A percentile compares a stretch with the other conserved stretches of the same genome.
phyloP scores from a whole-genome alignment of 1,140 invertebrate genomes.

The Drosophila hydei region DNA sequence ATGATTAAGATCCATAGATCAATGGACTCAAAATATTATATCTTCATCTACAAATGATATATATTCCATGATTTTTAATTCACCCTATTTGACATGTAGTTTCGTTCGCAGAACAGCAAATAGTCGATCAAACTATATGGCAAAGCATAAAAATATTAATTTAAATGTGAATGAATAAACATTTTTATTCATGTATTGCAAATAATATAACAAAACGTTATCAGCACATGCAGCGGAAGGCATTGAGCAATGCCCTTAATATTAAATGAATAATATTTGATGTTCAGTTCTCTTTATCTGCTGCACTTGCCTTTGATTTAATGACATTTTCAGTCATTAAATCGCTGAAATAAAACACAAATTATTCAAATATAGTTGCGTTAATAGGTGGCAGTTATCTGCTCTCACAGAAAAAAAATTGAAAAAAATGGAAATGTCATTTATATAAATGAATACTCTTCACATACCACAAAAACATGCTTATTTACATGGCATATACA shows the following conservation, averaged over 20 bases:
- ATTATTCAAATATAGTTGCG: slow-evolving; percentile 34
- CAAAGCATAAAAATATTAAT: slow-evolving; percentile 1
- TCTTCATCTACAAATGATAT: too few species aligned
- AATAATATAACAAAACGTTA: slow-evolving; percentile 43
- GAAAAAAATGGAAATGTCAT: slow-evolving; percentile 22
- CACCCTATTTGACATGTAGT: too few species aligned
- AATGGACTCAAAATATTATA: too few species aligned
- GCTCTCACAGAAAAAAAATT: background rate
- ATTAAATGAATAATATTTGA: slow-evolving; percentile 53
- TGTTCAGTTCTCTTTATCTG: slow-evolving; percentile 36
- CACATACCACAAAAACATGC: slow-evolving; percentile 40
- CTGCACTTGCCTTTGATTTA: slow-evolving; percentile 35
- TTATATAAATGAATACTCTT: slow-evolving; percentile 30
- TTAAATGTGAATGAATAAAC: slow-evolving; percentile 10
- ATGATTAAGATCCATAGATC: too few species aligned
- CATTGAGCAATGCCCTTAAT: slow-evolving; percentile 43
- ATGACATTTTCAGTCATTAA: slow-evolving; percentile 53
- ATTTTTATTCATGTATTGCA: slow-evolving; percentile 56
- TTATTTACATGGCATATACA: slow-evolving; percentile 47
- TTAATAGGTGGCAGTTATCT: slow-evolving; percentile 39
- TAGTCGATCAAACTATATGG: background rate
- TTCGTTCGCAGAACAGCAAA: background rate
- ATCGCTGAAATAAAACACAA: slow-evolving; percentile 54
- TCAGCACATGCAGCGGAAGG: slow-evolving; percentile 46
- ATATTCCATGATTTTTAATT: too few species aligned